phyloP scores from a whole-genome alignment of 2,888 invertebrate genomes.

The Drosophila multiciliata region DNA sequence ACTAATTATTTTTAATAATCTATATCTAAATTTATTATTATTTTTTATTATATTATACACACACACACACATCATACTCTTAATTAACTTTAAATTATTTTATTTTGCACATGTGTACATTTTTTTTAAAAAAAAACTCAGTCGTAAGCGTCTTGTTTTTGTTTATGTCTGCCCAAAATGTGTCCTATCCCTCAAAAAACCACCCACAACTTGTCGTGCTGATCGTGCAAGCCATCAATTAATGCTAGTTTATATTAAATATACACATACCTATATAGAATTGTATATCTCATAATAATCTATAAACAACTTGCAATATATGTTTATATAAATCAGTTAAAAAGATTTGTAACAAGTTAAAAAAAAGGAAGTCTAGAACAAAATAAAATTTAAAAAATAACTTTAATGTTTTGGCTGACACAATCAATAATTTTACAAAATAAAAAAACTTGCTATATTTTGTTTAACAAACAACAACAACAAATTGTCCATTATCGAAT shows the following conservation, averaged over 20 bases:
- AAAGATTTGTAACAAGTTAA: constrained; percentile 30
- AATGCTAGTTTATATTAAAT: constrained; percentile 42
- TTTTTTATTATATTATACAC: constrained; percentile 10
- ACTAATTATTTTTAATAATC: constrained; percentile 62
- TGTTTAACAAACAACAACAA: constrained; percentile 14
- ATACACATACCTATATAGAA: constrained; percentile 27
- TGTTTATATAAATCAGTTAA: constrained; percentile 62
- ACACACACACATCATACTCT: constrained; percentile 28
- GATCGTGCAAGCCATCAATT: constrained; percentile 64
- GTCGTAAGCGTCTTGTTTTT: constrained; percentile 43
- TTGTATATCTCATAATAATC: constrained; percentile 61
- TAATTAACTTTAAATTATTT: constrained; percentile 51
- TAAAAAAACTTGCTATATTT: background rate
- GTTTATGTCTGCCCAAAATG: constrained; percentile 38
- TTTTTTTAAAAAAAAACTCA: constrained; percentile 31
- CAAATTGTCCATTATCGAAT: background rate
- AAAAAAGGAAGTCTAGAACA: background rate
- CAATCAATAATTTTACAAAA: background rate
- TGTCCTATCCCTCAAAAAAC: constrained; percentile 36
- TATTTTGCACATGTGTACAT: constrained; percentile 64
- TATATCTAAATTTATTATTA: constrained; percentile 24
- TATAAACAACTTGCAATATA: constrained; percentile 68
- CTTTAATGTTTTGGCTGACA: constrained; percentile 34
- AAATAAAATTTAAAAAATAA: constrained; percentile 10
- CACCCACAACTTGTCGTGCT: constrained; percentile 52